These are phyloP conservation scores for Hylomyscus alleni DNA, from an alignment of 2,797 vertebrate genomes.

Conservation along the genomic window DNA sequence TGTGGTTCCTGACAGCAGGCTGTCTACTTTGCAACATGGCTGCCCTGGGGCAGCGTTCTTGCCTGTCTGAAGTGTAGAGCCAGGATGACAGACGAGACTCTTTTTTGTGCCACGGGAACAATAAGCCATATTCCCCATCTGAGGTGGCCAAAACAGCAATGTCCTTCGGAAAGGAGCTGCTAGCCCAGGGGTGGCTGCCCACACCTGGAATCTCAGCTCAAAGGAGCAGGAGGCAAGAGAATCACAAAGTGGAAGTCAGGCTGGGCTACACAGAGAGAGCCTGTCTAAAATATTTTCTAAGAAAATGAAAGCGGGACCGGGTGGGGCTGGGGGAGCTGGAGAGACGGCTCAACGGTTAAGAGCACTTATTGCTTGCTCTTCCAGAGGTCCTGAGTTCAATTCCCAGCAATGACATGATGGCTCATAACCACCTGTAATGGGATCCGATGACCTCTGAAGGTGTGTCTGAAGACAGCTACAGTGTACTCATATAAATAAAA, in stretches of 20 bases:
- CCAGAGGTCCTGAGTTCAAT: too few relatives aligned
- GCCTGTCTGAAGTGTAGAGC: constrained; percentile 7
- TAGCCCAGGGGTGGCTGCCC: background rate
- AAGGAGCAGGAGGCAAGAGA: background rate
- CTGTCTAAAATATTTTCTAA: background rate
- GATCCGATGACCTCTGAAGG: too few relatives aligned
- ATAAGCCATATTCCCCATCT: rapidly evolving
- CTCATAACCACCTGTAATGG: too few relatives aligned
- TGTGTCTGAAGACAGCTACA: too few relatives aligned
- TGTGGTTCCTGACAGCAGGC: background rate
- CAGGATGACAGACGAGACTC: background rate
- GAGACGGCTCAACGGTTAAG: too few relatives aligned
- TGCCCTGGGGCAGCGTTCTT: background rate
- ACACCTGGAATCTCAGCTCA: background rate
- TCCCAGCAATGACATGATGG: too few relatives aligned
- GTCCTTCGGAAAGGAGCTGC: background rate
- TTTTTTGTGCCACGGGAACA: background rate
- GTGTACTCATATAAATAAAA: too few relatives aligned
- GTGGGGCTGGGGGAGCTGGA: too few relatives aligned
- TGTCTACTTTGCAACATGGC: background rate
- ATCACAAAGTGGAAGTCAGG: background rate
- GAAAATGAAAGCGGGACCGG: background rate
- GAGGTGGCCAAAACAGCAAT: background rate
- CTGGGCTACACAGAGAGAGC: background rate
- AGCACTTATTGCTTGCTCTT: too few relatives aligned